Percentiles rank a stretch among this genome's conserved stretches.
phyloP scores from a whole-genome alignment of 2,888 invertebrate genomes.

The Protodeltote pygarga region DNA sequence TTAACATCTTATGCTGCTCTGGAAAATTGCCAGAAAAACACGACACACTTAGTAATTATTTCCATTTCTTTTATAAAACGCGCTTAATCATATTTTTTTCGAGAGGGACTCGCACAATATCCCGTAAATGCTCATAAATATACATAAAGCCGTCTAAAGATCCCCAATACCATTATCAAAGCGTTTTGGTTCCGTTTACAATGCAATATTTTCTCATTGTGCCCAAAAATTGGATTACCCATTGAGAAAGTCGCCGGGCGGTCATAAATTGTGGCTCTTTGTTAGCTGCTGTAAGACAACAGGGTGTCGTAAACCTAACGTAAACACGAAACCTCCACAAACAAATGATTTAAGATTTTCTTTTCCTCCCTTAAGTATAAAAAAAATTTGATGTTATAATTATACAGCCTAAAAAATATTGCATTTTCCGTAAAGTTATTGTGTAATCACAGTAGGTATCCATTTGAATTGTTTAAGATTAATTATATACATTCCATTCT shows the following conservation, averaged over 20 bases:
- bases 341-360: constrained; percentile 14
- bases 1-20: constrained; percentile 17
- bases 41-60: constrained; percentile 17
- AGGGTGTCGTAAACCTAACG: constrained; percentile 16
- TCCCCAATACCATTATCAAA: constrained; percentile 18
- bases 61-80: constrained; percentile 19
- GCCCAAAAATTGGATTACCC: constrained; percentile 33
- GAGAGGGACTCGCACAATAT: too few species aligned
- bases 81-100: constrained; percentile 24
- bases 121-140: not conserved
- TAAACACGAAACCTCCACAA: constrained; percentile 19
- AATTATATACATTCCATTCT: too few species aligned
- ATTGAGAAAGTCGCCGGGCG: constrained; percentile 26
- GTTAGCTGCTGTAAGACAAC: constrained; percentile 37
- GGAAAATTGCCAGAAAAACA: constrained; percentile 16
- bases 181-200: constrained; percentile 27
- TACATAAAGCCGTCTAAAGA: not conserved
- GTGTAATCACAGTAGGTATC: too few species aligned
- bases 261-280: constrained; percentile 40
- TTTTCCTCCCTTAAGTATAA: constrained; percentile 10
- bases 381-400: constrained; percentile 5
- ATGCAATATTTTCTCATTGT: constrained; percentile 36
- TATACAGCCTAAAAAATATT: too few species aligned
- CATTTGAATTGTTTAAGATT: too few species aligned
- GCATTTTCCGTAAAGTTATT: too few species aligned